These are phyloP conservation scores for Drosophila pallidifrons DNA, from an alignment of 1,140 invertebrate genomes.

Conservation along the genomic window DNA sequence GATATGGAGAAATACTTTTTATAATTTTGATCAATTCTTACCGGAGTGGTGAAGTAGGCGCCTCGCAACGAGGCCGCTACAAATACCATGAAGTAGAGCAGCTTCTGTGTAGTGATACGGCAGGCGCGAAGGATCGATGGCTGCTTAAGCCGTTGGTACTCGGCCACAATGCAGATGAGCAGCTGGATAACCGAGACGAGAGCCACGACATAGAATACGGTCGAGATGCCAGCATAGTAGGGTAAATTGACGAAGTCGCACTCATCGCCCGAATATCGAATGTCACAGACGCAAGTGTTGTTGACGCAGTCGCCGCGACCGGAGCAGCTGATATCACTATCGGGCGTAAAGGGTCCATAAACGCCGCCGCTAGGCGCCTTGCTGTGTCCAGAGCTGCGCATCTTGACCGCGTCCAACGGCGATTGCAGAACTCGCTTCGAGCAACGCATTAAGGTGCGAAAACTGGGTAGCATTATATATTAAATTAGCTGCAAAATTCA, in stretches of 20 bases:
- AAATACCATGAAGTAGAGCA: constrained; percentile 95
- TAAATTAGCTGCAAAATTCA: constrained; percentile 73
- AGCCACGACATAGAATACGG: constrained; percentile 93
- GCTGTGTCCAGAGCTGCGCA: constrained; percentile 64
- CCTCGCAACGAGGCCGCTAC: constrained; percentile 93
- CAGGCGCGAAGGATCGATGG: constrained; percentile 92
- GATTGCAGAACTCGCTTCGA: constrained; percentile 82
- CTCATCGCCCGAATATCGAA: constrained; percentile 88
- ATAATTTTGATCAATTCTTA: constrained; percentile 85
- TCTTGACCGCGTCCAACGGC: constrained; percentile 61
- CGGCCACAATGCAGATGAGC: constrained; percentile 92
- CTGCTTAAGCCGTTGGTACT: constrained; percentile 93
- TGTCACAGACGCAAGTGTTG: constrained; percentile 96
- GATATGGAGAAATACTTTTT: too few species aligned
- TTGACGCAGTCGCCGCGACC: constrained; percentile 96
- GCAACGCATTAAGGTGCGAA: constrained; percentile 84
- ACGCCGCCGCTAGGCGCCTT: constrained; percentile 56
- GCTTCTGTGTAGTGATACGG: constrained; percentile 95
- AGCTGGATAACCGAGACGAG: constrained; percentile 95
- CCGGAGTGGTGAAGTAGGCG: constrained; percentile 95
- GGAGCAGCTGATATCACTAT: constrained; percentile 78
- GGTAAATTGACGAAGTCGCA: constrained; percentile 88
- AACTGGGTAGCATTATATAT: constrained; percentile 82
- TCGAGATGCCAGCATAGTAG: constrained; percentile 89
- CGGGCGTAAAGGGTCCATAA: constrained; percentile 67